Percentiles rank a stretch among this genome's conserved stretches.
These are phyloP conservation scores for Scaptomyza parva DNA, from an alignment of 2,888 invertebrate genomes.

Conservation along the genomic window DNA sequence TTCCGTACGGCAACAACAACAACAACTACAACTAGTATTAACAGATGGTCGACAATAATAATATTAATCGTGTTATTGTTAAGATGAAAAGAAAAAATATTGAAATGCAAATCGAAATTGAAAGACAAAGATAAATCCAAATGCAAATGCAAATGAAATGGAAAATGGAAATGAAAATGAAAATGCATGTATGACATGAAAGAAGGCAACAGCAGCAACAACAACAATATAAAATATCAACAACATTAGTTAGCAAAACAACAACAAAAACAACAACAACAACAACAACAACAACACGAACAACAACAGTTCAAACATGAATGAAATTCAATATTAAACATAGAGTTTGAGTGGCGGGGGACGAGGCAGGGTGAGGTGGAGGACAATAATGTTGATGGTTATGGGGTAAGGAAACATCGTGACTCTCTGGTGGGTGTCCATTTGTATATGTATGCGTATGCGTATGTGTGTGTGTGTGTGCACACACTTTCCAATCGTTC, in stretches of 20 bases:
- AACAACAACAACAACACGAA: conserved; percentile 6
- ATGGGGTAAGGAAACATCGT: conserved; percentile 10
- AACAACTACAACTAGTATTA: no score
- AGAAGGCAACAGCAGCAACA: conserved; percentile 25
- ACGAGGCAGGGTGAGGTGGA: neutral
- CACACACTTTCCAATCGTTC: conserved; percentile 49
- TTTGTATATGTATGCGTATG: conserved; percentile 3
- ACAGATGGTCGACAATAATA: conserved; percentile 18
- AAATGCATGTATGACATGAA: conserved; percentile 41
- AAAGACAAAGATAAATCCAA: conserved; percentile 13
- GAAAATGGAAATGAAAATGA: conserved; percentile 22
- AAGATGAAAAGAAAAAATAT: conserved; percentile 6
- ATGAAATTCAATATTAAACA: conserved; percentile 47
- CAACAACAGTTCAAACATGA: conserved; percentile 29
- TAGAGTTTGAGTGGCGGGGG: conserved; percentile 3
- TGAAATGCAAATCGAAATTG: conserved; percentile 21
- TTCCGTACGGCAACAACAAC: neutral
- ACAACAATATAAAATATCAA: conserved; percentile 16
- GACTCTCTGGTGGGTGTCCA: conserved; percentile 18
- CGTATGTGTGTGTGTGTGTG: neutral
- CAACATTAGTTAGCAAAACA: conserved; percentile 1
- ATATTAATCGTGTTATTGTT: conserved; percentile 22
- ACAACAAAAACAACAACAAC: conserved; percentile 4
- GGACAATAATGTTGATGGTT: conserved; percentile 1
- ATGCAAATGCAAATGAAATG: conserved; percentile 25